Evolutionary conservation across 2,888 invertebrate species (phyloP), one percentile per base, ranked within the genome.

Genomic region (Dendrolimus houi): DNA sequence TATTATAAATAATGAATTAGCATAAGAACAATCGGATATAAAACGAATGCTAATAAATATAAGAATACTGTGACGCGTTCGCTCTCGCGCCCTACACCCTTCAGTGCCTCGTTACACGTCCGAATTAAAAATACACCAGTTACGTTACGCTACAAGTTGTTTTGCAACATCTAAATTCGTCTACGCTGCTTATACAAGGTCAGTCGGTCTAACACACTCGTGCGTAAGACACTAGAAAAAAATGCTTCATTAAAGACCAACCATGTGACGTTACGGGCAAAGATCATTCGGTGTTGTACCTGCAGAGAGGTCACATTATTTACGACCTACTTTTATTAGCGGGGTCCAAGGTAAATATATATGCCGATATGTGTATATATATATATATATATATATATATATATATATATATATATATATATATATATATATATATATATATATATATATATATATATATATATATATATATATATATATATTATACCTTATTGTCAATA

Each of bases 191-290:
- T 67, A 58, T 60, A 67, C 82, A 83, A 85, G 85, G 85, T 72
- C 81, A 74, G 64, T 68, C 69, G 67, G 74, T 72, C 77, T 72
- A 77, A 71, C 72, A 77, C 73, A 70, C 69, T 70, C 68, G 74
- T 81, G 82, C 83, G 82, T 83, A 81, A 80, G 75, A 79, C 73
- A 74, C 72, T 71, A 74, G 74, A 79, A 81, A 83, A 77, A 77
- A 80, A 82, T 66, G 78, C 79, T 83, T 85, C 82, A 83, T 85
- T 85, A 86, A 80, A 78, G 75, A 80, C 68, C 69, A 64, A 64
- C 69, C 67, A 61, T 64, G 77, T 83, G 82, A 85, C 83, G 83
- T 73, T 67, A 59, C 60, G 52, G 62, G 54, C 77, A 79, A 66
- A 78, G 81, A 81, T 67, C 68, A 59, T 56, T 29, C 1, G 12